These are phyloP conservation scores for Acronicta leporina DNA, from an alignment of 2,888 invertebrate genomes.

Conservation along the genomic window DNA sequence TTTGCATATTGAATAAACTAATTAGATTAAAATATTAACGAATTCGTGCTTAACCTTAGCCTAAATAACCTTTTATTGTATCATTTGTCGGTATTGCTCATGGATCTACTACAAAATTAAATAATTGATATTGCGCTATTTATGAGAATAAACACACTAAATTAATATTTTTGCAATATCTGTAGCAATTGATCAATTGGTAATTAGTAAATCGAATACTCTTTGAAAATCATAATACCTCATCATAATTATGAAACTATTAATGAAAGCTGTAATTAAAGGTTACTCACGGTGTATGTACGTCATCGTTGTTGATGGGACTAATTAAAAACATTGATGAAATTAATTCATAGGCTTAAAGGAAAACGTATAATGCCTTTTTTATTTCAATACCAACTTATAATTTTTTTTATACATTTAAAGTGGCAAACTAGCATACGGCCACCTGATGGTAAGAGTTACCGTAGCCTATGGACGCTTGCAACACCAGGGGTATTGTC, in stretches of 20 bases:
- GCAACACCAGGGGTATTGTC: too few species aligned
- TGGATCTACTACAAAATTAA: background rate
- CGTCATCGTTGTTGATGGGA: constrained; percentile 6
- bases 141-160: background rate
- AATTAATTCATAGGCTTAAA: too few species aligned
- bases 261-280: constrained; percentile 10
- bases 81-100: constrained; percentile 2
- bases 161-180: background rate
- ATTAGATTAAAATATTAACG: background rate
- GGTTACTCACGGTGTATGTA: background rate
- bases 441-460: too few species aligned
- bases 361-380: too few species aligned
- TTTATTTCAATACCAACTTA: too few species aligned
- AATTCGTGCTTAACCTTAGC: background rate
- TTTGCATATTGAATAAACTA: background rate
- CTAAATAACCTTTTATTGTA: background rate
- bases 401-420: too few species aligned
- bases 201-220: constrained; percentile 20
- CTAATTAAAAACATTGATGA: constrained; percentile 18
- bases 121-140: background rate
- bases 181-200: constrained; percentile 11
- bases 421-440: too few species aligned
- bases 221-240: constrained; percentile 10
- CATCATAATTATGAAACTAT: constrained; percentile 14
- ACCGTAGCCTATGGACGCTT: too few species aligned